Base-by-base conservation (phyloP, 2,113 vertebrate species). In the Pelecanus crispus region DNA sequence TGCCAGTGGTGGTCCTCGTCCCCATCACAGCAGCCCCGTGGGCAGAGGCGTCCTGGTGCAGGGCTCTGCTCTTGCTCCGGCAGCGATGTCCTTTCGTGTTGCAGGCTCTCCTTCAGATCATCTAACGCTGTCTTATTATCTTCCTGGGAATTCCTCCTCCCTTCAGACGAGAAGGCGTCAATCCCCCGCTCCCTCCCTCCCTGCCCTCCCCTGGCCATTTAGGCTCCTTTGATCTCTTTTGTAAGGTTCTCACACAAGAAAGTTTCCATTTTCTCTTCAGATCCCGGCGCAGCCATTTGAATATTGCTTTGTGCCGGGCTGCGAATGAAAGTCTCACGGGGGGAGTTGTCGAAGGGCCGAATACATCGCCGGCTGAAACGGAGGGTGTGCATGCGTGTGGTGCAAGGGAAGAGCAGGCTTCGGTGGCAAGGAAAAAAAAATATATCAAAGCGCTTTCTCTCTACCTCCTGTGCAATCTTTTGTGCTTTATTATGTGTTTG, bases 161-260 rank as follows among this genome's bases (percentile, higher is more conserved):
- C 62, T 85, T 81, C 74, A 82, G 78, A 94, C 73, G 80, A 72
- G 62, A 85, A 96, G 93, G 91, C 84, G 4, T 86, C 77, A 44
- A 40, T 95, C 83, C 94, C 94, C 95, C 88, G 1, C 79, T 95
- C 91, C 72, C 82, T 95, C 93, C 90, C 93, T 96, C 63, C 53
- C 90, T 71, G 88, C 86, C 91, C 90, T 96, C 90, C 91, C 89
- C 88, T 92, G 89, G 90, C 95, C 93, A 21, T 92, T 95, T 94
- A 86, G 91, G 68, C 67, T 94, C 75, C 96, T 97, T 97, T 97
- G 96, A 94, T 97, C 90, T 97, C 94, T 91, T 97, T 97, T 95
- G 90, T 96, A 68, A 96, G 86, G 81, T 94, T 95, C 93, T 92
- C 75, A 81, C 94, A 95, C 56, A 89, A 95, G 90, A 94, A 94